Evolutionary conservation across 2,888 invertebrate species (phyloP), one percentile per base, ranked within the genome.

Genomic region (Perithous albicinctus): DNA sequence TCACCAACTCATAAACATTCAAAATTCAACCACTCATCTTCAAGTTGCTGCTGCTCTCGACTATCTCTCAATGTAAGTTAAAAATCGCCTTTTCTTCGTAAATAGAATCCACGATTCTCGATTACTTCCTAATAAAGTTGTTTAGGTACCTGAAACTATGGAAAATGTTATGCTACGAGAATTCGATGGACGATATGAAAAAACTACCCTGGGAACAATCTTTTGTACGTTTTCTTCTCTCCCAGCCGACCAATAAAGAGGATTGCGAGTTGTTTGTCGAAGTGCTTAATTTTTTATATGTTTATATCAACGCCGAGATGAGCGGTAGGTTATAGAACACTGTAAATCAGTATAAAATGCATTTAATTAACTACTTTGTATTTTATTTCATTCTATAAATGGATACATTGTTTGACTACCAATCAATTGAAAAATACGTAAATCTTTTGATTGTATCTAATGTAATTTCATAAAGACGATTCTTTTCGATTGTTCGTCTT

Each of bases 161-260:
- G 85, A 93, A 83, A 85, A 91, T 80, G 84, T 88, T 82, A 88
- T 93, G 84, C 86, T 86, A 86, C 67, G 70, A 79, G 3, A 43
- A 23, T 8, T 20, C 46, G 0, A 48, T 66, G 29, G 69, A 61
- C 20, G 70, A 76, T n/a, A 35, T 79, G 0, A 38, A 43, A 10
- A 76, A 79, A 48, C 93, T 95, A 79, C 94, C 95, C 8, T 96
- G 96, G 96, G 94, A 94, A 86, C 93, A 94, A 85, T 94, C 94
- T 0, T 94, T 95, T 85, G 93, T 93, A 35, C 93, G 95, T 48
- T 96, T 95, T 90, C 91, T 96, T 51, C 92, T 93, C 77, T 94
- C 95, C 1, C 94, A 95, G 59, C 96, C 96, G 0, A 95, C 95
- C 0, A 95, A 95, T 63, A 93, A 94, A 63, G 94, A 95, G 46